Conservation (phyloP, 2,797 vertebrate species). For the Chrysocyon brachyurus region DNA sequence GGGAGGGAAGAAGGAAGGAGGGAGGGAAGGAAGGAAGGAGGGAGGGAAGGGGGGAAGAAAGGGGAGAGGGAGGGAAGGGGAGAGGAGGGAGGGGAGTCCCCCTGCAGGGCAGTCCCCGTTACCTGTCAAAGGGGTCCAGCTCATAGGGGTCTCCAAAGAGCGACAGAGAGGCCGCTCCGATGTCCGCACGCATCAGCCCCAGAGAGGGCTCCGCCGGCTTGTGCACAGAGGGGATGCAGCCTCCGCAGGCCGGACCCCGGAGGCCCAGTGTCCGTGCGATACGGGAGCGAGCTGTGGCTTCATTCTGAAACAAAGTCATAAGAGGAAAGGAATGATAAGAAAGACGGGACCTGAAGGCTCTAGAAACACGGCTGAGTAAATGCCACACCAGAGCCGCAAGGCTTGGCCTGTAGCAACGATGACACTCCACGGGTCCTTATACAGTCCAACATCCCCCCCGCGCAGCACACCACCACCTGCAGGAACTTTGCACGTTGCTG, state of each 20-base stretch:
- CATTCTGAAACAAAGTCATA: conserved; percentile 86
- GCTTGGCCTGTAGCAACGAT: accelerated
- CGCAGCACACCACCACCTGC: accelerated
- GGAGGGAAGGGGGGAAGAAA: background rate
- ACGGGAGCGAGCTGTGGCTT: conserved; percentile 90
- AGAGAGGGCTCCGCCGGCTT: conserved; percentile 92
- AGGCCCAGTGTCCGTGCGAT: conserved; percentile 94
- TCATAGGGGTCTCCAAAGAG: conserved; percentile 97
- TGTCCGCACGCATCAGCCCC: conserved; percentile 95
- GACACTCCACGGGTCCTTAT: too few species aligned
- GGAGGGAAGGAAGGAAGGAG: background rate
- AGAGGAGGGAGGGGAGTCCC: background rate
- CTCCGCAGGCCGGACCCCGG: conserved; percentile 88
- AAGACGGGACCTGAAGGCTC: background rate
- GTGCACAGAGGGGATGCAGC: conserved; percentile 92
- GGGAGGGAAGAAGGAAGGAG: background rate
- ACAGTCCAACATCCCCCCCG: accelerated
- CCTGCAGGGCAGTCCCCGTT: background rate
- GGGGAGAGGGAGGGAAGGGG: background rate
- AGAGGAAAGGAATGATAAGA: background rate
- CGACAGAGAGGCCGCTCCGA: conserved; percentile 96
- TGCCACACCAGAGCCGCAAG: accelerated
- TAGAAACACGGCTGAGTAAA: accelerated
- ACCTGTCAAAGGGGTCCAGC: conserved; percentile 94
- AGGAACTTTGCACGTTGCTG: background rate